Base-by-base conservation (phyloP, 1,140 invertebrate genomes). In the Anthonomus grandis region DNA sequence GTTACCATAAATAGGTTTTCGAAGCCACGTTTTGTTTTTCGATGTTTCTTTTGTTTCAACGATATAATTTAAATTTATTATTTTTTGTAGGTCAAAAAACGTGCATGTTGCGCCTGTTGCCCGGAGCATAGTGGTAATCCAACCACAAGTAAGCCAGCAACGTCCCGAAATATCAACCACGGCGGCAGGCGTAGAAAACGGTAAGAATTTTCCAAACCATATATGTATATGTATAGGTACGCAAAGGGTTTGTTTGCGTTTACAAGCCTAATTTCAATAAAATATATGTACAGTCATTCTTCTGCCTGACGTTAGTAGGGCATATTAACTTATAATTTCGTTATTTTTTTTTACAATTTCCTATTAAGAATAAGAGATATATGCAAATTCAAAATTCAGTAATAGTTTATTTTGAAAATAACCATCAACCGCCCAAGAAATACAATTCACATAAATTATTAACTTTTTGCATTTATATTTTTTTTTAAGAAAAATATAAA, bases 71-170 rank as follows among this genome's bases (percentile, higher is more conserved):
- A n/a, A n/a, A 34, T 3, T 34, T 34, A 34, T 34, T 34, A 12
- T 3, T 21, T 23, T 10, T 24, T 44, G 4, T 44, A 61, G 42
- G 72, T 70, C 78, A 81, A 81, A 79, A 79, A 81, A 80, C 75
- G 78, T 64, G 72, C 74, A 68, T 71, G 75, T 67, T 76, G 77
- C 73, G 77, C 77, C 75, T 79, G 79, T 73, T 75, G 75, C 72
- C 76, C 74, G 65, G 65, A 75, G 71, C 76, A 74, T 66, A 65
- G 63, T 22, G 56, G 56, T 36, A 25, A n/a, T 25, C 57, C 64
- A 60, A 41, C 55, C 56, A 50, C 57, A 17, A 47, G 39, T 24
- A 57, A 57, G 23, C 55, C 22, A 39, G 19, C 56, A 36, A 17
- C 15, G 56, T 58, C 54, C 55, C 57, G 41, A 55, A 39, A 47